phyloP scores from a whole-genome alignment of 2,888 invertebrate species.

The Drosophila subquinaria region DNA sequence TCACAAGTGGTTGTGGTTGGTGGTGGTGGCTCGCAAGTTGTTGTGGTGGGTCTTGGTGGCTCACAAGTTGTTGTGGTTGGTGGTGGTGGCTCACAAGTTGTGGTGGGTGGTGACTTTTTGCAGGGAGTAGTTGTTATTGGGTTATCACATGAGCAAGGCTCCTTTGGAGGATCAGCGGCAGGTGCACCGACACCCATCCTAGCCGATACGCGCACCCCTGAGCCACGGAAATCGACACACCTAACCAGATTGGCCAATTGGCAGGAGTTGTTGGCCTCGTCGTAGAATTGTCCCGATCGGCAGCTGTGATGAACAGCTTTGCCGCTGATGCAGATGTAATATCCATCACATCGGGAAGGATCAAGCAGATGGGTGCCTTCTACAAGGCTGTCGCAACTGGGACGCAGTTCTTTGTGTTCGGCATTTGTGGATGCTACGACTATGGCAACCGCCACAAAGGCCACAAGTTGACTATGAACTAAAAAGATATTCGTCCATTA shows the following conservation, averaged over 20 bases:
- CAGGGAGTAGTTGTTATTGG: slow-evolving; percentile 11
- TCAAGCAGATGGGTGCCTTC: slow-evolving; percentile 40
- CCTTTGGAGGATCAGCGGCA: background rate
- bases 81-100: background rate
- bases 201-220: slow-evolving; percentile 34
- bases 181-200: background rate
- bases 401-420: slow-evolving; percentile 12
- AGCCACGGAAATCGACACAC: slow-evolving; percentile 42
- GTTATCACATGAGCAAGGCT: slow-evolving; percentile 10
- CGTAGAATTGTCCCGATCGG: slow-evolving; percentile 36
- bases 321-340: slow-evolving; percentile 42
- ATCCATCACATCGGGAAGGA: slow-evolving; percentile 40
- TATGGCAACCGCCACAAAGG: slow-evolving; percentile 41
- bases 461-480: slow-evolving; percentile 51
- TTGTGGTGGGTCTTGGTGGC: background rate
- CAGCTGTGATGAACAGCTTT: slow-evolving; percentile 44
- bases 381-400: slow-evolving; percentile 33
- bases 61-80: background rate
- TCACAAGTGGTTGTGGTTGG: background rate
- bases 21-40: background rate
- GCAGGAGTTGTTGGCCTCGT: slow-evolving; percentile 34
- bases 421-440: slow-evolving; percentile 25
- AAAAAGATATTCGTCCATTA: slow-evolving; percentile 15
- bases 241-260: slow-evolving; percentile 35
- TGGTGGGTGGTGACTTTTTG: background rate